Conservation (phyloP, 2,888 invertebrate species). For the Plagiodera versicolora region DNA sequence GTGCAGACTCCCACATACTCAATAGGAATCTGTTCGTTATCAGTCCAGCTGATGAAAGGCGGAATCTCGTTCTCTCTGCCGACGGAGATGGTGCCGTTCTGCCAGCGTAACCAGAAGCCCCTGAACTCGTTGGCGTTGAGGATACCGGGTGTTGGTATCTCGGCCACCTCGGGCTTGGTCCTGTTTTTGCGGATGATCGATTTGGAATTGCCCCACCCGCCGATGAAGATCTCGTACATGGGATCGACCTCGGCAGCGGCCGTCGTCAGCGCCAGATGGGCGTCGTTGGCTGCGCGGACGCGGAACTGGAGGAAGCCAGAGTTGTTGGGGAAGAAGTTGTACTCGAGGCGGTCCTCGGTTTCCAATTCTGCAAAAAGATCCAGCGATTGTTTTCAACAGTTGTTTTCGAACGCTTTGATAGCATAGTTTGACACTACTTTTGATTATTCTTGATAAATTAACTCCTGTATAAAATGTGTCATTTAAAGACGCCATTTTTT, state of each 20-base stretch:
- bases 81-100: conserved; percentile 58
- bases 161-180: conserved; percentile 59
- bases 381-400: too few relatives aligned
- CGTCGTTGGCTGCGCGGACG: conserved; percentile 79
- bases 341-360: conserved; percentile 79
- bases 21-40: conserved; percentile 71
- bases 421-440: too few relatives aligned
- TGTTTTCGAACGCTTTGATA: too few relatives aligned
- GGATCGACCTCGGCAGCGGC: conserved; percentile 72
- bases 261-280: conserved; percentile 78
- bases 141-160: conserved; percentile 71
- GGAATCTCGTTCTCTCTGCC: conserved; percentile 64
- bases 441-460: too few relatives aligned
- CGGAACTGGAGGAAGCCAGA: conserved; percentile 75
- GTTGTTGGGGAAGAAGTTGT: conserved; percentile 75
- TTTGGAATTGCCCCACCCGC: conserved; percentile 86
- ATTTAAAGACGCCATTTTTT: too few relatives aligned
- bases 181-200: conserved; percentile 80
- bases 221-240: conserved; percentile 85
- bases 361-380: conserved; percentile 62
- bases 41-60: conserved; percentile 74
- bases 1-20: conserved; percentile 80
- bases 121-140: conserved; percentile 74
- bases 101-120: conserved; percentile 82
- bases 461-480: too few relatives aligned